phyloP scores from a whole-genome alignment of 2,113 vertebrate genomes.

The Petroica traversi region DNA sequence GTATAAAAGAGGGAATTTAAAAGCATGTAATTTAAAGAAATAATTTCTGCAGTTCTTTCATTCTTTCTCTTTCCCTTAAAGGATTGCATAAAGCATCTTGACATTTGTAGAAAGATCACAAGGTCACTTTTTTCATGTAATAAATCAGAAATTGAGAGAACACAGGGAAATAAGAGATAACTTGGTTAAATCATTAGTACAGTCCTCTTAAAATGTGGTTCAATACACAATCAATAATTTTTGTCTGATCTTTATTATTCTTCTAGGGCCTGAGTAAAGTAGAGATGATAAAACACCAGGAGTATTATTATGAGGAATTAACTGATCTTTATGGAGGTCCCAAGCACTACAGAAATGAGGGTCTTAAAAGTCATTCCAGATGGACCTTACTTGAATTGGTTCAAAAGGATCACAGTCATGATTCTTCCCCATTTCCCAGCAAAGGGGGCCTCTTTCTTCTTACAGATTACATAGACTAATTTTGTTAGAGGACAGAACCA shows the following conservation, averaged over 20 bases:
- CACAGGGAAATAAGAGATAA: background rate
- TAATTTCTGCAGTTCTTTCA: background rate
- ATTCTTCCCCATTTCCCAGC: background rate
- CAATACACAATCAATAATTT: background rate
- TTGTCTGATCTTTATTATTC: background rate
- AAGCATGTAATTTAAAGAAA: background rate
- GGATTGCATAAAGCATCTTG: background rate
- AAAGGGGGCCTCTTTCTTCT: background rate
- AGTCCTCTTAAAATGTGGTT: background rate
- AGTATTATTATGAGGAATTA: background rate
- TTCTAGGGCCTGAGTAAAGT: background rate
- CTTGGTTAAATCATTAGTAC: background rate
- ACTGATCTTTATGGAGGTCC: background rate
- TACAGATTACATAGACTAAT: background rate
- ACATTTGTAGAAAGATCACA: background rate
- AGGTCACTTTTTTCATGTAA: background rate
- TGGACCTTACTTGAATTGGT: background rate
- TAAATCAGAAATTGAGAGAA: background rate
- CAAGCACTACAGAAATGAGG: background rate
- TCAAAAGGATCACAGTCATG: background rate
- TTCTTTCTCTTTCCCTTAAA: background rate
- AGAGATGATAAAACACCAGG: background rate
- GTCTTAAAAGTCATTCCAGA: background rate
- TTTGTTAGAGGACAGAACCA: background rate
- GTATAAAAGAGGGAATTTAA: background rate